Evolutionary conservation across 2,888 invertebrate genomes (phyloP).

Genomic region (Drosophila diplacantha): DNA sequence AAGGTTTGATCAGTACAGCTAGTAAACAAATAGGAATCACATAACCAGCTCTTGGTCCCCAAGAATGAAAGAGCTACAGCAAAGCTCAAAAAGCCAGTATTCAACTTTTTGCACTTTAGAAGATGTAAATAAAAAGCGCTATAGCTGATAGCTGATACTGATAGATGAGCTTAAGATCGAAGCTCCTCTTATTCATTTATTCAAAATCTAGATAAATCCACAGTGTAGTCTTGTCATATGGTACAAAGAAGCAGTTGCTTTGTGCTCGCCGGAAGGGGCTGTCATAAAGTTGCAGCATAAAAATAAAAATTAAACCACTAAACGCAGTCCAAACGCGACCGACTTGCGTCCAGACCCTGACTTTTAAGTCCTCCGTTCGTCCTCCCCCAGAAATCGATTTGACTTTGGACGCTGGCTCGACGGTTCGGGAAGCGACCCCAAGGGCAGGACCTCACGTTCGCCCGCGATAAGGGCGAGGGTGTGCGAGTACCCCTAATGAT

Average conservation of each 20-base stretch:
- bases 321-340: constrained; percentile 54
- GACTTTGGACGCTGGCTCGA: constrained; percentile 46
- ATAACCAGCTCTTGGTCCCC: not conserved
- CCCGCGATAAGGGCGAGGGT: constrained; percentile 20
- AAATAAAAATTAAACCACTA: constrained; percentile 72
- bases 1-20: too few relatives aligned
- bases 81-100: too few relatives aligned
- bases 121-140: not conserved
- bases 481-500: constrained; percentile 55
- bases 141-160: not conserved
- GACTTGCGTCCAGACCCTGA: constrained; percentile 16
- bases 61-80: not conserved
- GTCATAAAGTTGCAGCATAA: constrained; percentile 65
- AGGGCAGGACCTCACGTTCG: constrained; percentile 47
- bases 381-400: constrained; percentile 35
- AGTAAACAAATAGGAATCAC: too few relatives aligned
- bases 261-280: constrained; percentile 35
- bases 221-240: constrained; percentile 23
- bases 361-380: constrained; percentile 14
- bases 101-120: not conserved
- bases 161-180: not conserved
- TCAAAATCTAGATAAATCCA: not conserved
- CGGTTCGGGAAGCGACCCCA: constrained; percentile 49
- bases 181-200: not conserved
- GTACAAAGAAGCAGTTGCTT: constrained; percentile 29